Conservation (phyloP, 2,113 vertebrate species). For the Ceyx melanurus region DNA sequence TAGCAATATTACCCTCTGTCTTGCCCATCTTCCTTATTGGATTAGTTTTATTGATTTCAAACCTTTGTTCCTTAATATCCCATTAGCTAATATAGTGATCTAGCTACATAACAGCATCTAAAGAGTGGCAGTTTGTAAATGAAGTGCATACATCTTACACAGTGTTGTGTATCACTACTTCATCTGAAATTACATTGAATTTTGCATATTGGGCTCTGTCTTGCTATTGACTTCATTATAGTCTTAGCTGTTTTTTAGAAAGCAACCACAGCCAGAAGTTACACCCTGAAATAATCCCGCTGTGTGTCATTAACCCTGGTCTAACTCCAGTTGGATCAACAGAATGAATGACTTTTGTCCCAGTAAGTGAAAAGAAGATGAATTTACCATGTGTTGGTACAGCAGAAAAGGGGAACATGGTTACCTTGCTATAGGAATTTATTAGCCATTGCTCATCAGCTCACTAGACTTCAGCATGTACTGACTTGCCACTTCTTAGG, state of each 20-base stretch:
- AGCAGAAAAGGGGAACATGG: not conserved
- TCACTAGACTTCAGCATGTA: not conserved
- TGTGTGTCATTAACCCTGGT: not conserved
- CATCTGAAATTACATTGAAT: not conserved
- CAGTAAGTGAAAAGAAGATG: not conserved
- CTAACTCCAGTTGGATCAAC: not conserved
- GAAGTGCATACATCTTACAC: not conserved
- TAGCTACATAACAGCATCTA: not conserved
- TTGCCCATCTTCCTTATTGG: not conserved
- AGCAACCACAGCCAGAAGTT: not conserved
- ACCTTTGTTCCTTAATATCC: slow-evolving; percentile 3
- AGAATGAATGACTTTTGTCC: not conserved
- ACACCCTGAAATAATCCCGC: not conserved
- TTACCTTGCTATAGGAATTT: not conserved
- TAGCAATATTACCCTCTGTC: not conserved
- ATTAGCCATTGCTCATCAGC: not conserved
- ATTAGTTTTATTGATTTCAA: slow-evolving; percentile 18
- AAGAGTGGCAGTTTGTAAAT: not conserved
- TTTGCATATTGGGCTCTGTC: not conserved
- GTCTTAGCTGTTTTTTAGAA: not conserved
- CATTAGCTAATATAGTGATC: not conserved
- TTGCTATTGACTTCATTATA: not conserved
- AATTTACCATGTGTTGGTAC: not conserved
- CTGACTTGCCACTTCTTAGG: not conserved
- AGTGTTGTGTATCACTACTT: not conserved